Base-by-base conservation (phyloP, 2,113 vertebrate genomes). In the Nothoprocta perdicaria region DNA sequence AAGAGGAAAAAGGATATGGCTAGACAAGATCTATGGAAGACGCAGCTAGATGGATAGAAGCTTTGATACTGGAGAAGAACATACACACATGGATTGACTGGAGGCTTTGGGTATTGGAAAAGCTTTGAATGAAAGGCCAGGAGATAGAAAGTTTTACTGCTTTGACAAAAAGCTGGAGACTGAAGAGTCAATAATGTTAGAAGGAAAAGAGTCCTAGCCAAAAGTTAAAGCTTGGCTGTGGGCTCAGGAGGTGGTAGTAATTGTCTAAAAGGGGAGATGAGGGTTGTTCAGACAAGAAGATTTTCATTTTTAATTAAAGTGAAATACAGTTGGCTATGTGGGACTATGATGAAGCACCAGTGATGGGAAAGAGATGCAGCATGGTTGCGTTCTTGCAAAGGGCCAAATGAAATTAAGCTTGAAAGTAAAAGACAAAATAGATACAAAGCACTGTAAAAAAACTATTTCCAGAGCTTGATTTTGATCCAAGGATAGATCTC, bases 221-320 rank as follows among this genome's bases (percentile, higher is more conserved):
- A 58, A 61, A 62, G 15, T n/a, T 48, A 35, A 38, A 73, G 10
- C 10, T 33, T 11, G 3, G 4, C 15, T 84, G 6, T 19, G 10
- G 21, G 24, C 14, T 84, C 80, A 73, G 29, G 15, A 73, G 17
- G 3, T 75, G 15, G 9, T 60, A 31, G 14, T 35, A 17, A 10
- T 21, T 81, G 24, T 31, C 93, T 79, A 80, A 48, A 68, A 35
- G 12, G 22, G 9, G 61, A 75, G 8, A 86, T 66, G 60, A 84
- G 1, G 38, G 8, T 38, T 88, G 18, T 41, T 69, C 62, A 72
- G 40, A 19, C 10, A 58, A 58, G 29, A 6, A 80, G 4, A 12
- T 24, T 80, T 90, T 73, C 13, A 38, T 7, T 88, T 80, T 14
- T 65, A 66, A 14, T 68, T 79, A 92, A 80, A 88, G 22, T 35